Evolutionary conservation across 2,888 invertebrate species (phyloP).

Genomic region (Agrochola macilenta): DNA sequence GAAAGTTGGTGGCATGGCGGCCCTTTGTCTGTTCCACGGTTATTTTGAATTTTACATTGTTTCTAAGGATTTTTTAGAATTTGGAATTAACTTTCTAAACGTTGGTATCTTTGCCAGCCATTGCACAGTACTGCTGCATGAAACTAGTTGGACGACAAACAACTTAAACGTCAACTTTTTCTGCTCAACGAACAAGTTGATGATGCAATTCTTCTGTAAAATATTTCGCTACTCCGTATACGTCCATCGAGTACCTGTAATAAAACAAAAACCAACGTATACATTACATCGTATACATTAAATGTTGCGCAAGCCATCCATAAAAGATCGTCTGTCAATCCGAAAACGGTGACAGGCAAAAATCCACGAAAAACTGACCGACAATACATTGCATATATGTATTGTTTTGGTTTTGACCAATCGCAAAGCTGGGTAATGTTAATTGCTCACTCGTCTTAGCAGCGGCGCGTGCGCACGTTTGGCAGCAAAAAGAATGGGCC

Average conservation of each 20-base stretch:
- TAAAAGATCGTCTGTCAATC: constrained; percentile 55
- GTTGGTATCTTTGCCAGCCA: constrained; percentile 5
- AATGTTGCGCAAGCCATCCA: constrained; percentile 58
- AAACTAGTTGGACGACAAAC: constrained; percentile 29
- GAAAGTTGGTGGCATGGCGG: constrained; percentile 54
- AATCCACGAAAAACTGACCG: constrained; percentile 53
- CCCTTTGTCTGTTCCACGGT: constrained; percentile 55
- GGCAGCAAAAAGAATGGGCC: constrained; percentile 72
- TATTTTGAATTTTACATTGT: constrained; percentile 60
- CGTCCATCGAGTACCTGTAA: constrained; percentile 31
- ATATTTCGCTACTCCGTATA: constrained; percentile 51
- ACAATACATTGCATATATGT: constrained; percentile 58
- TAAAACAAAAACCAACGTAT: constrained; percentile 54
- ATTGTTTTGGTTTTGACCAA: constrained; percentile 60
- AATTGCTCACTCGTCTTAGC: constrained; percentile 81
- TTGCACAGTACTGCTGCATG: constrained; percentile 13
- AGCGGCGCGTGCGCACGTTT: constrained; percentile 77
- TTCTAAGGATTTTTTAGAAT: constrained; percentile 53
- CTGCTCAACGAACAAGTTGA: constrained; percentile 39
- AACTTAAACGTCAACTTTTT: constrained; percentile 42
- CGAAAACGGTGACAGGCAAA: constrained; percentile 55
- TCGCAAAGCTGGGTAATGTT: constrained; percentile 75
- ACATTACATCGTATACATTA: constrained; percentile 57
- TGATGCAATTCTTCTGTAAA: constrained; percentile 59
- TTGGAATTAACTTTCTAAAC: constrained; percentile 48